A percentile compares a stretch with the other conserved stretches of the same genome.
Evolutionary conservation across 1,140 invertebrate species (phyloP).

Genomic region (Heliothis subflexa): DNA sequence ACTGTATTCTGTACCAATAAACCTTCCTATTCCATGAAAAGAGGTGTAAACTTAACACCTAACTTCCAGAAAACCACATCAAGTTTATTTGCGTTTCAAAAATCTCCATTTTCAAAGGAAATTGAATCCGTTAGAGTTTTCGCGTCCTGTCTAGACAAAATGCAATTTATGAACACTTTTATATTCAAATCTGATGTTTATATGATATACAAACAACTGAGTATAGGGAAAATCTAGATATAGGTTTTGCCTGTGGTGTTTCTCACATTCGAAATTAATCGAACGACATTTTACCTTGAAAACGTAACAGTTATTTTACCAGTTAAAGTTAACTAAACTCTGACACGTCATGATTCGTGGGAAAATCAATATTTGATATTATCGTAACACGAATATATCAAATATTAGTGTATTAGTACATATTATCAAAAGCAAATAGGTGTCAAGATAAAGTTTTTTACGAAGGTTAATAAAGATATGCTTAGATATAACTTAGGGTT

Average conservation of each 20-base stretch:
- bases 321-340: background rate
- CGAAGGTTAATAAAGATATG: background rate
- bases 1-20: too few species aligned
- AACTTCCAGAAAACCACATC: background rate
- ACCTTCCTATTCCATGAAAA: too few species aligned
- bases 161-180: background rate
- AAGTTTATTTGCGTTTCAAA: background rate
- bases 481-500: too few species aligned
- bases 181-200: background rate
- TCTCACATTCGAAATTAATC: too few species aligned
- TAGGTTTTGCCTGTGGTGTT: too few species aligned
- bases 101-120: background rate
- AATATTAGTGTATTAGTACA: conserved; percentile 8
- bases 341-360: background rate
- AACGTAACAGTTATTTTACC: background rate
- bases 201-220: too few species aligned
- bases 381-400: background rate
- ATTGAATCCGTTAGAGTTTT: background rate
- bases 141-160: conserved; percentile 6
- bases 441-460: background rate
- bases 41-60: background rate
- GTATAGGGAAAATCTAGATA: too few species aligned
- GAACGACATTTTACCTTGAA: too few species aligned
- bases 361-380: conserved; percentile 18
- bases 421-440: background rate